These are phyloP conservation scores for Megalonaias nervosa DNA, from an alignment of 1,140 invertebrate genomes.

Conservation along the genomic window DNA sequence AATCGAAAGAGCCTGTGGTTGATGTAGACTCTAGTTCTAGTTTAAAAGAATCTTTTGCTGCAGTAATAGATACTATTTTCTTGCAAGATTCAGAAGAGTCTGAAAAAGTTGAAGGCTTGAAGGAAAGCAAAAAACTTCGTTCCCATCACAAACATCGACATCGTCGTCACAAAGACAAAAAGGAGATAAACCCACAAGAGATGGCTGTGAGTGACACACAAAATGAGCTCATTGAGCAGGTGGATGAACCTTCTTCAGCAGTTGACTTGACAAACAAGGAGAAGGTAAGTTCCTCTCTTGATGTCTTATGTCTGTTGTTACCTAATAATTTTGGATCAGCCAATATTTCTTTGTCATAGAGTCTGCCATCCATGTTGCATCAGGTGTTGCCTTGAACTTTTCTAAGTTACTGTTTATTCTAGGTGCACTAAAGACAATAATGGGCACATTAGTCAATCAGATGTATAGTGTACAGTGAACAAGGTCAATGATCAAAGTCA, in stretches of 20 bases:
- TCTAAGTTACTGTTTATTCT: too few species aligned
- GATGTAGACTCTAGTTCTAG: neutral
- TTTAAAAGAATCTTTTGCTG: conserved; percentile 5
- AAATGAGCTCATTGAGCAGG: conserved; percentile 32
- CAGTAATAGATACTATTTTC: conserved; percentile 2
- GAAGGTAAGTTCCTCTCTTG: conserved; percentile 79
- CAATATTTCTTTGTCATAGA: too few species aligned
- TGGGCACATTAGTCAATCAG: too few species aligned
- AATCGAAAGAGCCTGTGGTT: neutral
- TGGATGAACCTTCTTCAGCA: conserved; percentile 76
- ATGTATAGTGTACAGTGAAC: too few species aligned
- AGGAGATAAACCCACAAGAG: conserved; percentile 14
- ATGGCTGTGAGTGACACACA: conserved; percentile 28
- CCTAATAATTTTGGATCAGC: too few species aligned
- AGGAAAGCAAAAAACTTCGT: too few species aligned
- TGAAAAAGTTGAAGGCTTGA: neutral
- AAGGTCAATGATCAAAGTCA: too few species aligned
- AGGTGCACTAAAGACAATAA: too few species aligned
- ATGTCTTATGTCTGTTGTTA: too few species aligned
- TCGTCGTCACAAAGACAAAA: conserved; percentile 15
- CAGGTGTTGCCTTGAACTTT: too few species aligned
- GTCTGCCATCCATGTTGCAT: too few species aligned
- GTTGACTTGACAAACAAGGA: conserved; percentile 94
- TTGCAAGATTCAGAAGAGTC: conserved; percentile 23
- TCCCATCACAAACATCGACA: neutral